Evolutionary conservation across 2,888 invertebrate genomes (phyloP), one percentile per base, ranked within the genome.

Genomic region (Cantharis rufa): DNA sequence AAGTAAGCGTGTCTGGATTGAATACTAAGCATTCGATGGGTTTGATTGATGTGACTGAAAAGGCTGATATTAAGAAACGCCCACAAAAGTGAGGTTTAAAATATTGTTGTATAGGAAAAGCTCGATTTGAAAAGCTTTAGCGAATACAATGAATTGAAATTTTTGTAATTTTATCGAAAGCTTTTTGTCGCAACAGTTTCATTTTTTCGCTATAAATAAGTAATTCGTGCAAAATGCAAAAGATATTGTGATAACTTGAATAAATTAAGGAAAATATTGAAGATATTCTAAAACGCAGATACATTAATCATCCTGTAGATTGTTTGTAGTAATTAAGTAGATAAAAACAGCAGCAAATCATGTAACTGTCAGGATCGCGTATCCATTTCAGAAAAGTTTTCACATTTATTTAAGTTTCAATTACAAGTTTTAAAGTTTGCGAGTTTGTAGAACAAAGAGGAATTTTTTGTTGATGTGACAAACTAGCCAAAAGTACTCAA

Each of bases 401-500:
- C 69, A 69, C 74, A 78, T 78, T 78, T 78, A 75, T 78, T 75
- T 78, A 78, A 74, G 78, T 78, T 78, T 78, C 78, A 75, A 75
- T 75, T 78, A 75, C 71, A 78, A 78, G 75, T 78, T 77, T 78
- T 16, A 15, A 48, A 70, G 76, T 68, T 70, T 69, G 28, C 15
- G 71, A 63, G 18, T 76, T 72, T 68, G 28, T 28, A 70, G 48
- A 21, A 72, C 69, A 61, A 71, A 70, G 27, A 62, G 48, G 15
- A 69, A 21, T 72, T 64, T 72, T 72, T 76, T 73, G 77, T 68
- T 61, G 73, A 70, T 66, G 77, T 62, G 74, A 77, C 77, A 77
- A 73, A 77, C 77, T 77, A 69, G 75, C 75, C 75, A 69, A 71
- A 75, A 75, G 75, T 71, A 71, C 77, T 70, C 32, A 69, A 77